Base-by-base conservation (phyloP, 2,888 invertebrate species). In the Agrilus mali region DNA sequence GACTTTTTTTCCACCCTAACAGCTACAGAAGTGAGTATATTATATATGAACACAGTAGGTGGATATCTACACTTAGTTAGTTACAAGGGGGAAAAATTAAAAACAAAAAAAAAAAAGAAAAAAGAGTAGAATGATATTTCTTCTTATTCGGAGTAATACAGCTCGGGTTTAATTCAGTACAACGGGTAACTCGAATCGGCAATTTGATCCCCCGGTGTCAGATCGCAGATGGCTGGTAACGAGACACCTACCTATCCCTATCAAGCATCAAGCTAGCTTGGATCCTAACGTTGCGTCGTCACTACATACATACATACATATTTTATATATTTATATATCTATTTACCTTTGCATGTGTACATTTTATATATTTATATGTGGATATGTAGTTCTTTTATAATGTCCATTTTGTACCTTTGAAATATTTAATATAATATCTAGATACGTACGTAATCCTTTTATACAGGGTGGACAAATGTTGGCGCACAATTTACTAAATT, bases 211-310 rank as follows among this genome's bases (percentile, higher is more conserved):
- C 50, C 51, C 47, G 51, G 51, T 57, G 63, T 65, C 64, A 54
- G 50, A 58, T 64, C 55, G 59, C 65, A 64, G 65, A 64, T 65
- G 65, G 63, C 60, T 62, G 61, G 63, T 60, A 65, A 63, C 58
- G 60, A 63, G 27, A 27, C 27, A 27, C 27, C 27, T 27, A 27
- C 27, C 27, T 27, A 65, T 64, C 64, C 59, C 62, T 61, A 63
- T 63, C 63, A 60, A 49, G 52, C 54, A 59, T 27, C 10, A 27
- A n/a, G 27, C 27, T 27, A 27, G 27, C 27, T 27, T 27, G 10
- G 27, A 4, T 27, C 27, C 27, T 27, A 27, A 27, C 27, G 27
- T 27, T 55, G 55, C 57, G 53, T 55, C 55, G 57, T 58, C 57
- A 58, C 57, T 58, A 58, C 54, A 49, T 48, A 51, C 52, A 27